These are phyloP conservation scores for Oryzias dopingdopingensis DNA, from an alignment of 2,797 vertebrate genomes.

Conservation along the genomic window DNA sequence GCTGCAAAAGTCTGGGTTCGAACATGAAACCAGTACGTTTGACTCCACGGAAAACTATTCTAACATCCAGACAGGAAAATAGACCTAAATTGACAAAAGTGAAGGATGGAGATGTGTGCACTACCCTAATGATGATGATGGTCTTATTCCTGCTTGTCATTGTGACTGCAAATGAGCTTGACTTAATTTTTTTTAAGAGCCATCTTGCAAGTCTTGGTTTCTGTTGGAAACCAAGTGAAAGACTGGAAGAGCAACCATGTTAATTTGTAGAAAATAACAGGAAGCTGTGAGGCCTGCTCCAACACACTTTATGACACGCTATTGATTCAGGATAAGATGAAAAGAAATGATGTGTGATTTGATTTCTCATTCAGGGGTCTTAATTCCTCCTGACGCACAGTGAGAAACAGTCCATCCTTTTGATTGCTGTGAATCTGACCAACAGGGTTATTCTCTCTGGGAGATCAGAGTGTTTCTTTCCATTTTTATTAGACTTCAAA, in stretches of 20 bases:
- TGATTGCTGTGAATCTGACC: conserved; percentile 66
- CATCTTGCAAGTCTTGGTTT: conserved; percentile 21
- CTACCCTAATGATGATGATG: conserved; percentile 42
- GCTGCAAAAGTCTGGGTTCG: conserved; percentile 56
- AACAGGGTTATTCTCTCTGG: conserved; percentile 59
- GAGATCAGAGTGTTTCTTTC: conserved; percentile 60
- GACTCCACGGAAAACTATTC: conserved; percentile 50
- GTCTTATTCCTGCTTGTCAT: conserved; percentile 31
- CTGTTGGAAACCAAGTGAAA: conserved; percentile 24
- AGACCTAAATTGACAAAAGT: conserved; percentile 58
- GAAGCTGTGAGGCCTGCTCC: conserved; percentile 33
- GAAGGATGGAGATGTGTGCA: conserved; percentile 53
- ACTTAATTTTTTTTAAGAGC: conserved; percentile 14
- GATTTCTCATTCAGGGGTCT: conserved; percentile 62
- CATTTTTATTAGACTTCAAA: conserved; percentile 70
- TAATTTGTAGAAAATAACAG: conserved; percentile 32
- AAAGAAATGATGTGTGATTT: conserved; percentile 67
- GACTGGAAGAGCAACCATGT: conserved; percentile 13
- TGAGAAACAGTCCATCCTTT: conserved; percentile 59
- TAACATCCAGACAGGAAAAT: conserved; percentile 32
- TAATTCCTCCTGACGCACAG: conserved; percentile 60
- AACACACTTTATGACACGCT: conserved; percentile 58
- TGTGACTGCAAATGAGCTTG: conserved; percentile 32
- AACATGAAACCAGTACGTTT: conserved; percentile 66
- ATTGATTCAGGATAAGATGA: conserved; percentile 69